These are phyloP conservation scores for Mastacembelus armatus DNA, from an alignment of 2,797 vertebrate species.

Conservation along the genomic window DNA sequence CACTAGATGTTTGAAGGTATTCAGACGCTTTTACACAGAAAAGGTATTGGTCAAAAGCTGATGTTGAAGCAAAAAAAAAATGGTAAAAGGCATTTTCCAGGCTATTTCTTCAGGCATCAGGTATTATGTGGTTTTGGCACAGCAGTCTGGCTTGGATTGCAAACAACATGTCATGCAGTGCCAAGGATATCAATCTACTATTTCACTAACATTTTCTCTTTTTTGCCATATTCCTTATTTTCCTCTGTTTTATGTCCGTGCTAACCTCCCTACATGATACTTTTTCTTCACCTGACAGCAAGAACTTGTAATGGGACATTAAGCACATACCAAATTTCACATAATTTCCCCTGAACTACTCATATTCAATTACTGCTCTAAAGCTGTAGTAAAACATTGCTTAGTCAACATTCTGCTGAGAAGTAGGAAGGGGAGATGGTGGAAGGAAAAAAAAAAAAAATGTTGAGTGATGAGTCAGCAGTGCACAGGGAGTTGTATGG, in stretches of 20 bases:
- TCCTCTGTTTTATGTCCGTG: conserved; percentile 17
- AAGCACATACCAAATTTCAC: conserved; percentile 2
- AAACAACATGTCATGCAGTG: conserved; percentile 25
- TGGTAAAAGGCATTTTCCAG: conserved; percentile 30
- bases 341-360: background rate
- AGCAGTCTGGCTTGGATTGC: conserved; percentile 2
- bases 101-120: conserved; percentile 21
- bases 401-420: conserved; percentile 43
- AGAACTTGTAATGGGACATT: background rate
- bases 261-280: conserved; percentile 14
- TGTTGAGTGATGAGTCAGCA: conserved; percentile 62
- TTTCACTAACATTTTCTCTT: conserved; percentile 20
- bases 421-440: conserved; percentile 13
- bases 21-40: conserved; percentile 30
- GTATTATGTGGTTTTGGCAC: background rate
- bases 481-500: conserved; percentile 40
- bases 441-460: conserved; percentile 21
- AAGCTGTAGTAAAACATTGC: conserved; percentile 41
- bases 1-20: conserved; percentile 52
- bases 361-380: background rate
- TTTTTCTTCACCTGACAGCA: conserved; percentile 7
- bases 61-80: conserved; percentile 23
- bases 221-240: conserved; percentile 19
- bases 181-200: conserved; percentile 31
- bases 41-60: conserved; percentile 8